Conservation (phyloP, 2,888 invertebrate genomes). For the Oscheius sp. region DNA sequence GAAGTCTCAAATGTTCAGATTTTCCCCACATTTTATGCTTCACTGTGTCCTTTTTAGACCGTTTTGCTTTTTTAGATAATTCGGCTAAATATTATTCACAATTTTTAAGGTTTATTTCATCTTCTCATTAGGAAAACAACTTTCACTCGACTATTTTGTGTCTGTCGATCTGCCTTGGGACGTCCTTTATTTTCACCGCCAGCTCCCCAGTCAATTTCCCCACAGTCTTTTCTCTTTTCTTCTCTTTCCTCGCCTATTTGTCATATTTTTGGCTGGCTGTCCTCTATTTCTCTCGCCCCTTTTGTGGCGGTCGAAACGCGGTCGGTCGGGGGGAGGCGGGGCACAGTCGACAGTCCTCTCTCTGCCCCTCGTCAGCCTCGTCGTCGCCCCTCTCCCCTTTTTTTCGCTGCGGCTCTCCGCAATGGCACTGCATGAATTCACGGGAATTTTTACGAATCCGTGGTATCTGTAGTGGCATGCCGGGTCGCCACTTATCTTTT, state of each 20-base stretch:
- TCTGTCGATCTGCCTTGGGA: no score
- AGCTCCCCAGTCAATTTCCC: neutral
- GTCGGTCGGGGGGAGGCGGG: conserved; percentile 5
- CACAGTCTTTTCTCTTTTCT: neutral
- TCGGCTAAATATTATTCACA: no score
- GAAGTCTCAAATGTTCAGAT: no score
- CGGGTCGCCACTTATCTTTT: conserved; percentile 22
- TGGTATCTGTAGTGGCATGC: conserved; percentile 32
- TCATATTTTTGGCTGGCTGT: neutral
- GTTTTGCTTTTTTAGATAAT: no score
- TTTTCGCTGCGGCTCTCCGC: conserved; percentile 36
- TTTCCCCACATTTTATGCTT: no score
- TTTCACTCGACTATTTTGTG: no score
- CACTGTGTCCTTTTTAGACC: no score
- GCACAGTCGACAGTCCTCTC: conserved; percentile 9
- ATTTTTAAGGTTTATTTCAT: no score
- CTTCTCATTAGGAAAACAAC: no score
- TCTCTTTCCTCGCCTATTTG: neutral
- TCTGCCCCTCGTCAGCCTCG: neutral
- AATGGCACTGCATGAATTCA: conserved; percentile 67
- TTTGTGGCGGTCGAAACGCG: neutral
- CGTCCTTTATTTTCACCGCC: neutral
- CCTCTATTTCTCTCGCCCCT: neutral
- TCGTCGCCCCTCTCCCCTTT: conserved; percentile 9
- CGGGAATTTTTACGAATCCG: conserved; percentile 36